Evolutionary conservation across 2,113 vertebrate genomes (phyloP), one percentile per base, ranked within the genome.

Genomic region (Pavo muticus): DNA sequence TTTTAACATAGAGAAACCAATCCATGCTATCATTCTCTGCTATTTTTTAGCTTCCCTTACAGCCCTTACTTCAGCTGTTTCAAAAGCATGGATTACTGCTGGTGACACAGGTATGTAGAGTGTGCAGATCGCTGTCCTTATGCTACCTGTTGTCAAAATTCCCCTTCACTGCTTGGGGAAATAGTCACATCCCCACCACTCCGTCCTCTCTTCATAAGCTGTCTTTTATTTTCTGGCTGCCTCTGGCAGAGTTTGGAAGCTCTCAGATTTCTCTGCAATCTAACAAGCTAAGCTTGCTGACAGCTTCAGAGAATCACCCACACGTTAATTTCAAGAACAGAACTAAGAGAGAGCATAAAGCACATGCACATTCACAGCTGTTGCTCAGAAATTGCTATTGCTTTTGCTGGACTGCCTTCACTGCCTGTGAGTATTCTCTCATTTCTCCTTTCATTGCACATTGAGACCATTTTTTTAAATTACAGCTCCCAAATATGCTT

Each of bases 381-480:
- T 20, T 40, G 60, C 79, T 84, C 54, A n/a, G n/a, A 73, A 77
- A 30, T 57, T 52, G 40, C 52, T 87, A 10, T 57, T 70, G 25
- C 59, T 80, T 69, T 71, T 85, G 71, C 71, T 56, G 37, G 88
- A 42, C 67, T 3, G 1, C 6, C 20, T 57, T 56, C 44, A 44
- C 20, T 0, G 0, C 78, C 56, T 67, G 37, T 4, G 0, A 25
- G 30, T 19, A 70, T 3, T 10, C 72, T 15, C 25, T 50, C 45
- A 42, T 35, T 82, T 78, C 23, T 71, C 50, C 39, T 71, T 90
- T 56, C 37, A 57, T 3, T 67, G 44, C 19, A 0, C 4, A 56
- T 48, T 35, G 13, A 81, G 23, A 68, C 24, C 13, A 37, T 9
- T 84, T 57, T 52, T 77, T 14, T 57, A 88, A 92, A 70, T 9